A percentile compares a stretch with the other conserved stretches of the same genome.
These are phyloP conservation scores for Rhynchomys soricoides DNA, from an alignment of 2,113 vertebrate genomes.

Conservation along the genomic window DNA sequence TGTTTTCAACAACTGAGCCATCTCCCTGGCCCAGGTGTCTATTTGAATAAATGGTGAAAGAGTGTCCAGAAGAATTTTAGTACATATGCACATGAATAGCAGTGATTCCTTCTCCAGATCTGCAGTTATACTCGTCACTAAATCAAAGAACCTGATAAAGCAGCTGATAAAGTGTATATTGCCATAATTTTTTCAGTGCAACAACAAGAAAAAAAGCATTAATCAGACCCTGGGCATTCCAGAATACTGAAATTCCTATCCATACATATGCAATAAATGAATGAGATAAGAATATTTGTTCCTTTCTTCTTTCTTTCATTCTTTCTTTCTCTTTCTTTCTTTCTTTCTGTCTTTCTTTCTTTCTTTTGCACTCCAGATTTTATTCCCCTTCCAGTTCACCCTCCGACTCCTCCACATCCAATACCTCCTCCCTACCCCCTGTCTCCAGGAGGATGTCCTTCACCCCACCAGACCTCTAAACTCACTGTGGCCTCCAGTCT, in stretches of 20 bases:
- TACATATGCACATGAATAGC: background rate
- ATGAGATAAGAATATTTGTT: background rate
- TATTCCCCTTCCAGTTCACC: too few species aligned
- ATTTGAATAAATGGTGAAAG: background rate
- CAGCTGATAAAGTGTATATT: background rate
- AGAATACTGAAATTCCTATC: background rate
- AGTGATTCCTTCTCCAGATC: background rate
- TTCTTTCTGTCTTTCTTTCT: too few species aligned
- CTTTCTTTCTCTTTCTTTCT: too few species aligned
- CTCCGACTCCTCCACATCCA: too few species aligned
- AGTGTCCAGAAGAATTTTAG: background rate
- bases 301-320: too few species aligned
- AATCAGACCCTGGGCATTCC: background rate
- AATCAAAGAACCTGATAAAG: slow-evolving; percentile 6
- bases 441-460: too few species aligned
- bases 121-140: background rate
- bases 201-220: background rate
- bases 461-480: too few species aligned
- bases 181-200: background rate
- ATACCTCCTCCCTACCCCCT: too few species aligned
- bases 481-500: too few species aligned
- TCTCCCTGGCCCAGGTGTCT: background rate
- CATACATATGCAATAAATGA: background rate
- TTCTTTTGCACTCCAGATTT: too few species aligned
- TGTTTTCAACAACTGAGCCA: background rate